These are phyloP conservation scores for Tolmerus cingulatus DNA, from an alignment of 2,888 invertebrate species.

Conservation along the genomic window DNA sequence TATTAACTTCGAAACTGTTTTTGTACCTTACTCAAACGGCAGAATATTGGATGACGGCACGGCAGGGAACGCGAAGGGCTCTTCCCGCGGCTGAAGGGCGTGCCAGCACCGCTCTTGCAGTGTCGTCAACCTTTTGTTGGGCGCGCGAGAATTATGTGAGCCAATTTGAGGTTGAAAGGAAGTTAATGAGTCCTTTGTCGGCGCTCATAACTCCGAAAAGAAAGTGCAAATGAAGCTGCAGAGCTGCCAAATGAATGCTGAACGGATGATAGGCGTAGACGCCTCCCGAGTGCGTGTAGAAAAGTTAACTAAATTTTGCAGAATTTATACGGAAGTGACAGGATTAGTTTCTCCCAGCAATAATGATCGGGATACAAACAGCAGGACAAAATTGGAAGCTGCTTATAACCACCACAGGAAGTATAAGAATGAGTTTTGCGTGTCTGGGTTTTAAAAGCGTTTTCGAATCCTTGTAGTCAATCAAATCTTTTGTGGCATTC, in stretches of 20 bases:
- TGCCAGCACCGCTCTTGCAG: not conserved
- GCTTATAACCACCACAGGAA: not conserved
- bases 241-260: not conserved
- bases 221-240: constrained; percentile 9
- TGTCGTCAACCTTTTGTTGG: not conserved
- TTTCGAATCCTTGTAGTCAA: not conserved
- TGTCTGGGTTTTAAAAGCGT: not conserved
- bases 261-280: not conserved
- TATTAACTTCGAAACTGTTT: not conserved
- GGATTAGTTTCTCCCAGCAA: not conserved
- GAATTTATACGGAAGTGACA: not conserved
- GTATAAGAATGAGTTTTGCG: not conserved
- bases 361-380: not conserved
- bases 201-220: not conserved
- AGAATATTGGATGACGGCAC: not conserved
- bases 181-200: not conserved
- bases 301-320: not conserved
- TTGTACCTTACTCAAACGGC: not conserved
- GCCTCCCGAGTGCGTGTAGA: not conserved
- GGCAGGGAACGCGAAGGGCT: not conserved
- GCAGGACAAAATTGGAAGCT: not conserved
- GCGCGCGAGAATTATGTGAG: not conserved
- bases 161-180: constrained; percentile 2
- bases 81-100: not conserved
- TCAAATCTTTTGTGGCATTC: not conserved